These are phyloP conservation scores for Hyla sarda DNA, from an alignment of 2,113 vertebrate species.

Conservation along the genomic window DNA sequence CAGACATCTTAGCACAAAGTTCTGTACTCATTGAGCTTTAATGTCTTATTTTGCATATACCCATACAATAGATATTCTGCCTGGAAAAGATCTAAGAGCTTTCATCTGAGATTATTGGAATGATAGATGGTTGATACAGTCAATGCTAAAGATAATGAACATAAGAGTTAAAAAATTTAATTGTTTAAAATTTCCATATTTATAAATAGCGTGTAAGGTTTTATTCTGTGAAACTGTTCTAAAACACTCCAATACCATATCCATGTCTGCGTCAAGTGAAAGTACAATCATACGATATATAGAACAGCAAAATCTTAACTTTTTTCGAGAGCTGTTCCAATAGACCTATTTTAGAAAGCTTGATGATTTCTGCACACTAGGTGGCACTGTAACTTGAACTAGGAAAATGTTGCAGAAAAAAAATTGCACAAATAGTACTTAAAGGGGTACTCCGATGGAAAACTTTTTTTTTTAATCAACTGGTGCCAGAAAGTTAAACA, in stretches of 20 bases:
- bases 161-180: slow-evolving; percentile 1
- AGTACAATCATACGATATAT: too few species aligned
- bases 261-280: too few species aligned
- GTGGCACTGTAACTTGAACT: too few species aligned
- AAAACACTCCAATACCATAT: background rate
- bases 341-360: too few species aligned
- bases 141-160: slow-evolving; percentile 10
- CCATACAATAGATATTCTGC: background rate
- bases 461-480: too few species aligned
- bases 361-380: too few species aligned
- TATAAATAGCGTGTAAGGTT: background rate
- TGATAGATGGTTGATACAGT: slow-evolving; percentile 1
- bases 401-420: too few species aligned
- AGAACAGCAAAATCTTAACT: too few species aligned
- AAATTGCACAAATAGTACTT: too few species aligned
- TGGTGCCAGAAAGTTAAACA: too few species aligned
- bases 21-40: background rate
- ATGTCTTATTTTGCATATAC: slow-evolving; percentile 20
- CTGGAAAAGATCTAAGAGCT: background rate
- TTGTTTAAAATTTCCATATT: background rate
- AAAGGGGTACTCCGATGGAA: too few species aligned
- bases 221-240: background rate
- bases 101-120: background rate
- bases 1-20: background rate
- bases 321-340: too few species aligned